These are phyloP conservation scores for Sylvia atricapilla DNA, from an alignment of 2,113 vertebrate species.

Conservation along the genomic window DNA sequence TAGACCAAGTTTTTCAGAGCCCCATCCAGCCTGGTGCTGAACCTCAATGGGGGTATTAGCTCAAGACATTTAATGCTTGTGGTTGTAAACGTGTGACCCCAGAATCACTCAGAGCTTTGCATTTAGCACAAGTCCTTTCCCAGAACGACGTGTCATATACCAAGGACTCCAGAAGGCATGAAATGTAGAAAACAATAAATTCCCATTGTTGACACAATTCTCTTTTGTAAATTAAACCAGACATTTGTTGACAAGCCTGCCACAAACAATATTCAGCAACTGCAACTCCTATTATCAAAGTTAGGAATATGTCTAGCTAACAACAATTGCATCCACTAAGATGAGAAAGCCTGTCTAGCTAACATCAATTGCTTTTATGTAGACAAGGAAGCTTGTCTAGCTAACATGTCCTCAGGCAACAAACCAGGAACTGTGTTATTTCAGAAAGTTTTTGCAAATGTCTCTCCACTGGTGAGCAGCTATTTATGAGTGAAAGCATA, in stretches of 20 bases:
- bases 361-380: conserved; percentile 25
- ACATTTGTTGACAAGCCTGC: conserved; percentile 42
- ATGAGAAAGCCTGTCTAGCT: conserved; percentile 20
- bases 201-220: conserved; percentile 9
- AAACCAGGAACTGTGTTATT: neutral
- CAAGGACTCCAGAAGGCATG: neutral
- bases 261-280: conserved; percentile 33
- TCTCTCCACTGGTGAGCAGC: neutral
- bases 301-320: conserved; percentile 18
- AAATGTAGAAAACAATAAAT: conserved; percentile 47
- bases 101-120: neutral
- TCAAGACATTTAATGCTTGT: neutral
- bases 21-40: neutral
- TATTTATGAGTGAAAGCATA: neutral
- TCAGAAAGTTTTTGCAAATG: neutral
- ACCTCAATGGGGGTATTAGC: neutral
- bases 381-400: conserved; percentile 26
- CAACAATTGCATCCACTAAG: neutral
- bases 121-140: neutral
- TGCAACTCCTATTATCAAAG: neutral
- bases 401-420: neutral
- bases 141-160: neutral
- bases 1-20: neutral
- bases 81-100: neutral
- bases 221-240: conserved; percentile 29